Evolutionary conservation across 1,140 invertebrate species (phyloP), one percentile per base, ranked within the genome.

Genomic region (Brachionus sp.): DNA sequence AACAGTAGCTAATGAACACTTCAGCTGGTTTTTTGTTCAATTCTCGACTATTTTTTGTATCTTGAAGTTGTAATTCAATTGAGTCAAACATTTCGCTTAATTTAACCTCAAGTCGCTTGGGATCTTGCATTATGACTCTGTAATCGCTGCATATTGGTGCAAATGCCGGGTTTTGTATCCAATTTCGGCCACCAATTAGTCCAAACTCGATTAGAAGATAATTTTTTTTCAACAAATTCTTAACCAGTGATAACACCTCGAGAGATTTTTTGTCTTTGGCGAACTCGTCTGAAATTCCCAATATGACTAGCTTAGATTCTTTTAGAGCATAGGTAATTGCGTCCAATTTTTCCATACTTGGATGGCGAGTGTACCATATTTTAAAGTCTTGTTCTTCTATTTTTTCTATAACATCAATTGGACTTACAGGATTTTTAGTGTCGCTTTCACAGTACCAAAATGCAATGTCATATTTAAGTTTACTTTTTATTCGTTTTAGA

Each of bases 1-100:
- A 88, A 57, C 86, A 86, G 70, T 88, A 88, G 84, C 87, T 87
- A n/a, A 88, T 85, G 84, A 88, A 88, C n/a, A 85, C 84, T 44
- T 85, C 86, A 0, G 83, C 37, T 9, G 70, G 83, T 39, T 64
- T 39, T 29, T 66, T 75, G 2, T 6, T 29, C 12, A 85, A 85
- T 10, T 84, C 37, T 29, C 13, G 33, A 13, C 77, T 46, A 7
- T n/a, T 53, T 29, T 64, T 84, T 13, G 35, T 78, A n/a, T 82
- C 68, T n/a, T 62, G 19, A n/a, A 66, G 25, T 84, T 70, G 42
- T 39, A 77, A 25, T 53, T 86, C 70, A 5, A 87, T 83, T 1
- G 77, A 70, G 4, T 84, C 80, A 13, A 85, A 25, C 82, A 88
- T 82, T 83, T 87, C 85, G 13, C 84, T 68, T 10, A 88, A 84